These are phyloP conservation scores for Rhamphomyia laevipes DNA, from an alignment of 2,888 invertebrate species.

Conservation along the genomic window DNA sequence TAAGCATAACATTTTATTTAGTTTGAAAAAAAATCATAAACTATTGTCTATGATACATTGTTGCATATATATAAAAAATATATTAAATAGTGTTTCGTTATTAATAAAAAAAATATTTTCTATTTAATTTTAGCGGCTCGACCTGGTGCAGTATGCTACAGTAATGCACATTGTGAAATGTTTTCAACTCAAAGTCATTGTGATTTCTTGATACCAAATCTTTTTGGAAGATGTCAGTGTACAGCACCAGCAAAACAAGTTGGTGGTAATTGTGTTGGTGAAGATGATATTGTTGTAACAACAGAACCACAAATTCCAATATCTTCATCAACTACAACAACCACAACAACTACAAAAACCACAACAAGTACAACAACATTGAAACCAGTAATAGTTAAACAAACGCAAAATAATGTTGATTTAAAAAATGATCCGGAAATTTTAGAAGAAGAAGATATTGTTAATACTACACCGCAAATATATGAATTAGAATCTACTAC, in stretches of 20 bases:
- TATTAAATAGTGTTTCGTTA: background rate
- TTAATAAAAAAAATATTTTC: background rate
- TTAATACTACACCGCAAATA: conserved; percentile 18
- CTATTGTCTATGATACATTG: no score
- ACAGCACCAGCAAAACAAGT: conserved; percentile 52
- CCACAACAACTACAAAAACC: conserved; percentile 18
- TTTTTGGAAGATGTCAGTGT: conserved; percentile 81
- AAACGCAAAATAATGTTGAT: background rate
- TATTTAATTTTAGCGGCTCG: conserved; percentile 58
- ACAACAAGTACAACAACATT: conserved; percentile 15
- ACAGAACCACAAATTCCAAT: conserved; percentile 16
- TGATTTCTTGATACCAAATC: conserved; percentile 77
- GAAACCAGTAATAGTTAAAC: conserved; percentile 10
- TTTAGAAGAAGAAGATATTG: background rate
- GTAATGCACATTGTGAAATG: conserved; percentile 76
- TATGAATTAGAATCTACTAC: conserved; percentile 20
- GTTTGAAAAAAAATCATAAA: no score
- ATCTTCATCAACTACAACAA: conserved; percentile 14
- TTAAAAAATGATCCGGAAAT: background rate
- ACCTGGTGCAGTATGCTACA: conserved; percentile 79
- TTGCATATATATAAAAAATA: no score
- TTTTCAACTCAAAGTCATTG: conserved; percentile 77
- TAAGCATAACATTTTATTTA: no score
- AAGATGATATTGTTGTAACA: conserved; percentile 13
- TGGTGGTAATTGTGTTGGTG: conserved; percentile 49